A percentile compares a stretch with the other conserved stretches of the same genome.
These are phyloP conservation scores for Cygnus olor DNA, from an alignment of 2,797 vertebrate genomes.

Conservation along the genomic window DNA sequence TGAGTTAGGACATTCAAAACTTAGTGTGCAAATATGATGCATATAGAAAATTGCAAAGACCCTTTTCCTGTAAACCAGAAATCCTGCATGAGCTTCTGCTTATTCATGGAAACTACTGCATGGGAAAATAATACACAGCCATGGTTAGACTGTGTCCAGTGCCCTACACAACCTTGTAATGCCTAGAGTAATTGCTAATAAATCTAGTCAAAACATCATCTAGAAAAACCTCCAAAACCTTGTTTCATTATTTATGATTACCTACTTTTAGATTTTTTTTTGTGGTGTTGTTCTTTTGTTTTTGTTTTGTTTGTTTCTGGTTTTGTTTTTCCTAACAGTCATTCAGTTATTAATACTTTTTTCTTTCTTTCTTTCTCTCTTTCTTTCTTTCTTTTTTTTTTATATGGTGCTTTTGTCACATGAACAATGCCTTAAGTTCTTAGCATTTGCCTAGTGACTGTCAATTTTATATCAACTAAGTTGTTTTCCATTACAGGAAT, in stretches of 20 bases:
- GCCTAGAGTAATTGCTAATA: not conserved
- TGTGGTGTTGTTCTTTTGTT: no score
- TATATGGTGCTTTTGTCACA: not conserved
- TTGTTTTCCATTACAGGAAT: not conserved
- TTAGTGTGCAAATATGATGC: rapidly evolving
- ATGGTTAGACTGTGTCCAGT: not conserved
- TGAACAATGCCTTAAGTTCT: not conserved
- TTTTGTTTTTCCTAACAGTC: not conserved
- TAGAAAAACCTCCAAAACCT: not conserved
- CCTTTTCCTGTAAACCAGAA: not conserved
- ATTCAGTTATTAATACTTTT: no score
- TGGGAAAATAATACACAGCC: rapidly evolving
- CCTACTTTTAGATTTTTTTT: not conserved
- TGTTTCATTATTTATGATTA: not conserved
- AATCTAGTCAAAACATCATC: not conserved
- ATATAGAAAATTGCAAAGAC: not conserved
- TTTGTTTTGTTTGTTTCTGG: no score
- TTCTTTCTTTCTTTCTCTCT: no score
- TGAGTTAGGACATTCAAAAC: not conserved
- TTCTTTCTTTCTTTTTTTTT: not conserved
- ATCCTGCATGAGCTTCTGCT: not conserved
- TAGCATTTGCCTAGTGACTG: not conserved
- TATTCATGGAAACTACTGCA: not conserved
- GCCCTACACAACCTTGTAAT: rapidly evolving
- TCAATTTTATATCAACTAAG: not conserved